Base-by-base conservation (phyloP, 1,140 invertebrate genomes). In the Helicoverpa zea region DNA sequence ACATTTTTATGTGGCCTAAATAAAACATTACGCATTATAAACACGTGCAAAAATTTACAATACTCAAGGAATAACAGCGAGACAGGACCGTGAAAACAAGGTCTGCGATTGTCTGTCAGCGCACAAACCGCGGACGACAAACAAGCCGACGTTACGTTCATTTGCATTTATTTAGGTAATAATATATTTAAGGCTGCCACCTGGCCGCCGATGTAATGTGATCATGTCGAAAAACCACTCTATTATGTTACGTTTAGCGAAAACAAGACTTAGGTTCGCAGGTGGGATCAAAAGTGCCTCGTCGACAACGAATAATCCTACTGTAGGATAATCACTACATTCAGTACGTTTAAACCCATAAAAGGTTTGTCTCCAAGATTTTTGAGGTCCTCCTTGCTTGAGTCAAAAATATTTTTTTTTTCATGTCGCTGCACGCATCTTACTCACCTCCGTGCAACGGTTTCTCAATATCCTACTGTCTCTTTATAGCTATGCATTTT, bases 201-300 rank as follows among this genome's bases (percentile, higher is more conserved):
- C 80, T 85, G 84, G 82, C 64, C 47, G 82, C 63, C 61, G 73
- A 47, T 70, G 91, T 88, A 93, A 93, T 84, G 81, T 85, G 90
- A 93, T 91, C 90, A 81, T 51, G 82, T 84, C 86, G 83, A 89
- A 91, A 89, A 88, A 88, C 86, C 82, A 89, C 87, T 83, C 76
- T 82, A 87, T 86, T 81, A 80, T 77, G 68, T 88, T 86, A 77
- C 49, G 43, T 54, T 66, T 18, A 18, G 63, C 63, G 47, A 49
- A 66, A 64, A 66, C 63, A 12, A 49, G 63, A 18, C 18, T 49
- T 66, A 43, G 63, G 52, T 43, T 43, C 70, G 29, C 66, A 73
- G 70, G 70, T 73, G 58, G 30, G 58, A 29, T 59, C 49, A 49
- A 18, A 68, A 4, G 11, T 51, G 35, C 10, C 35, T 47, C 29